Percentiles rank a stretch among this genome's conserved stretches.
Conservation (phyloP, 2,888 invertebrate genomes). For the Calameuta filiformis region DNA sequence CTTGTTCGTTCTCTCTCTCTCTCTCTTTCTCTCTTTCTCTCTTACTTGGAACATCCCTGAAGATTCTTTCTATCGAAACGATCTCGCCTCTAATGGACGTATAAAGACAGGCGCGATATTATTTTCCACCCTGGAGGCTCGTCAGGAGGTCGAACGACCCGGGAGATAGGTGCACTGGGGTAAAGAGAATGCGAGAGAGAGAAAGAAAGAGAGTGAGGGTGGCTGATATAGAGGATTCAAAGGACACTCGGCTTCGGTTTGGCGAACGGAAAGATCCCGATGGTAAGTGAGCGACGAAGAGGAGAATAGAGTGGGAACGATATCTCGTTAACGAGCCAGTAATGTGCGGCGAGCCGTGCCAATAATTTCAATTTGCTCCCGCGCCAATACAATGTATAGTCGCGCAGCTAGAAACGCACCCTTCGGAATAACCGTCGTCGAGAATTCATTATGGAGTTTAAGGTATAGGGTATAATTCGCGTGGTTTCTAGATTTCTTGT, state of each 20-base stretch:
- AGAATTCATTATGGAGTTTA: constrained; percentile 27
- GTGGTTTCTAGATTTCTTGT: constrained; percentile 24
- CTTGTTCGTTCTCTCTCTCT: background rate
- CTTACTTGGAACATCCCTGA: background rate
- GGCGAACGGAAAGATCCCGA: constrained; percentile 1
- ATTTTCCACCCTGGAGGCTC: background rate
- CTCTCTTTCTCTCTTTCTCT: background rate
- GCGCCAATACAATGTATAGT: background rate
- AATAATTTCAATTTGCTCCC: constrained; percentile 48
- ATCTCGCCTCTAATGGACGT: constrained; percentile 32
- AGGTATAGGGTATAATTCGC: constrained; percentile 20
- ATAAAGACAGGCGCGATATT: constrained; percentile 2
- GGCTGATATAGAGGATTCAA: constrained; percentile 13
- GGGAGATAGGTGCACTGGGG: constrained; percentile 1
- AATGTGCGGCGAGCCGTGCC: constrained; percentile 44
- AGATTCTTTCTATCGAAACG: constrained; percentile 34
- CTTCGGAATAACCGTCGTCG: background rate
- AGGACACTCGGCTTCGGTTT: constrained; percentile 4
- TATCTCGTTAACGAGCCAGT: constrained; percentile 50
- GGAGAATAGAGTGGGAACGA: constrained; percentile 25
- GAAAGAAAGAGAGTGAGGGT: background rate
- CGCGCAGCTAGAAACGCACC: background rate
- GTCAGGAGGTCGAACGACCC: background rate
- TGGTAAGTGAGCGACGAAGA: background rate
- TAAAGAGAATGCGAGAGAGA: background rate